Evolutionary conservation across 2,113 vertebrate genomes (phyloP).

Genomic region (Gasterosteus nipponicus): DNA sequence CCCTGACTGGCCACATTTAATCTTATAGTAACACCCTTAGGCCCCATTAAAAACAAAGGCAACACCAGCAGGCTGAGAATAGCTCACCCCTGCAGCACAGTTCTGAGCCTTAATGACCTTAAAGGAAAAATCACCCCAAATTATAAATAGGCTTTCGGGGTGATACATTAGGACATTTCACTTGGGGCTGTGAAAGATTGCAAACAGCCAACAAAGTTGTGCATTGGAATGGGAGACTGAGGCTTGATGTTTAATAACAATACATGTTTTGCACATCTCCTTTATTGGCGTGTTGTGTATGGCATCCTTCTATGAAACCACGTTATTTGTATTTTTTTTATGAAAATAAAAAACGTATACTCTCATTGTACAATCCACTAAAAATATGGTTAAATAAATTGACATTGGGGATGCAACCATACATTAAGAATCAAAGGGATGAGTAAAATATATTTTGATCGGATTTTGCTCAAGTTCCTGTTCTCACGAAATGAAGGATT

Average conservation of each 20-base stretch:
- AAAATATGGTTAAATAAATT: neutral
- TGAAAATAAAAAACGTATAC: neutral
- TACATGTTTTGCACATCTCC: neutral
- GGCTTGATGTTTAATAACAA: neutral
- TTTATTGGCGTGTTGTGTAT: neutral
- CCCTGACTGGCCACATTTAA: constrained; percentile 70
- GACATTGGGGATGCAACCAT: neutral
- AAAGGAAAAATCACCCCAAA: constrained; percentile 44
- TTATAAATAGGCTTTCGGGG: constrained; percentile 37
- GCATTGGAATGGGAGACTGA: neutral
- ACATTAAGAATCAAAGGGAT: neutral
- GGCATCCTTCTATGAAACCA: neutral
- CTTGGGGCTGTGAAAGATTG: constrained; percentile 11
- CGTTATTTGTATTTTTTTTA: neutral
- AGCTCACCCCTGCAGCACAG: constrained; percentile 25
- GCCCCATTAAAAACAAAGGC: constrained; percentile 67
- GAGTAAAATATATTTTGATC: neutral
- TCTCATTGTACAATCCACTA: neutral
- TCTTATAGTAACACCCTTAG: constrained; percentile 66
- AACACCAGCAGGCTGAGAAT: constrained; percentile 53
- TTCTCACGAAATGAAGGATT: neutral
- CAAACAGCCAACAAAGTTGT: constrained; percentile 16
- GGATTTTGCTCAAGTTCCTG: neutral
- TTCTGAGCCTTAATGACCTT: constrained; percentile 30
- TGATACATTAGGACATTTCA: constrained; percentile 23